Evolutionary conservation across 2,113 vertebrate genomes (phyloP).

Genomic region (Gadus macrocephalus): DNA sequence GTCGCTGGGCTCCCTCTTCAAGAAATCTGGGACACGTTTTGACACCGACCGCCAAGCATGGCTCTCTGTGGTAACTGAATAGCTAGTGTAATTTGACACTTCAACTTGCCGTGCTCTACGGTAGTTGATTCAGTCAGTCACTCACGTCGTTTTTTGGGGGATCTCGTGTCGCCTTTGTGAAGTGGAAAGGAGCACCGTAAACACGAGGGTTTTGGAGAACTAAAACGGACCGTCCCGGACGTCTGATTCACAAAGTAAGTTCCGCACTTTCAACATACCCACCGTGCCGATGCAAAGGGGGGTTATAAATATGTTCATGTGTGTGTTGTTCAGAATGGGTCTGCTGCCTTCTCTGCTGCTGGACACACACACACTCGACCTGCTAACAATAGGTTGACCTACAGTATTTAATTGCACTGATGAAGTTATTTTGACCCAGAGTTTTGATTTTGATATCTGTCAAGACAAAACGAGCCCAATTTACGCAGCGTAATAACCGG

Average conservation of each 20-base stretch:
- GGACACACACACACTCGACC: slow-evolving; percentile 52
- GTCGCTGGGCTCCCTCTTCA: slow-evolving; percentile 44
- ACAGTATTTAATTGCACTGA: slow-evolving; percentile 42
- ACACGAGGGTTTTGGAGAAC: slow-evolving; percentile 55
- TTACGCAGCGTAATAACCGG: slow-evolving; percentile 34
- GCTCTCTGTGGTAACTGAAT: slow-evolving; percentile 95
- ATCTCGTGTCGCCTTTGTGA: slow-evolving; percentile 86
- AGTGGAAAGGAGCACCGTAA: slow-evolving; percentile 65
- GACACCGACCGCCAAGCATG: slow-evolving; percentile 77
- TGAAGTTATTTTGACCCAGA: too few relatives aligned
- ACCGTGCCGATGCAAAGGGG: slow-evolving; percentile 43
- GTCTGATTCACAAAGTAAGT: slow-evolving; percentile 84
- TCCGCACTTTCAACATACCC: slow-evolving; percentile 64
- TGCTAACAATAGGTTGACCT: slow-evolving; percentile 83
- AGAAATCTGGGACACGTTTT: slow-evolving; percentile 85
- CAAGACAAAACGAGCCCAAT: slow-evolving; percentile 10
- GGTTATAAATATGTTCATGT: slow-evolving; percentile 48
- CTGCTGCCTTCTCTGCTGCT: too few relatives aligned
- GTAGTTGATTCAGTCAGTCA: slow-evolving; percentile 99
- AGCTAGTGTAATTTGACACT: slow-evolving; percentile 99
- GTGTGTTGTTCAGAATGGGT: neutral
- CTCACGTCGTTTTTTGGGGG: slow-evolving; percentile 83
- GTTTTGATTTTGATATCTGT: neutral
- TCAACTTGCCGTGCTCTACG: slow-evolving; percentile 98
- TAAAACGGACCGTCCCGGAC: slow-evolving; percentile 67